Base-by-base conservation (phyloP, 2,888 invertebrate species). In the Aspidiotus destructor region DNA sequence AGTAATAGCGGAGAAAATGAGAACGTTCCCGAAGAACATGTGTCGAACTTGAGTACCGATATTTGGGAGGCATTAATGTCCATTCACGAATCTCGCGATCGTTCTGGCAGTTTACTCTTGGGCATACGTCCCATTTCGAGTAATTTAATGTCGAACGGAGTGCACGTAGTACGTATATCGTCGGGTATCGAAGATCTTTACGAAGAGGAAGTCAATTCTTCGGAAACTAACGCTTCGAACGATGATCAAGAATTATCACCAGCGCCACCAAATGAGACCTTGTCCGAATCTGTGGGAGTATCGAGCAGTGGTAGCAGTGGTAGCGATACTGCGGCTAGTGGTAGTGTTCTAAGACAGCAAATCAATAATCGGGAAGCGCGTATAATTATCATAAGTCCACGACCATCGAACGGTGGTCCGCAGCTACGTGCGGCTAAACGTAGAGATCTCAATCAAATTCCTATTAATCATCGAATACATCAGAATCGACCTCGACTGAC, bases 401-500 rank as follows among this genome's bases (percentile, higher is more conserved):
- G 65, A 2, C 44, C 41, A 13, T 17, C 65, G 17, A 44, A 55
- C 41, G 54, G 54, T 40, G 41, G 52, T n/a, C 53, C 10, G 55
- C 17, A 16, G 10, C 55, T 16, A n/a, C 58, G 28, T 11, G 9
- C 15, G 42, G 61, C 42, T 10, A 61, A 61, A 41, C 13, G 42
- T 44, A 41, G 17, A 17, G 44, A 60, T 28, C 42, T 42, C 16
- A 65, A 65, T 48, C 65, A 58, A n/a, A 65, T 65, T 41, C 65
- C 65, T 41, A 16, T 28, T 40, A 73, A 74, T 60, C 74, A 74
- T 70, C 72, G 71, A 60, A 73, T 74, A 16, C 74, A 74, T 60
- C 83, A 84, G 73, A 93, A 93, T 77, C 80, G 83, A 17, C 85
- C 86, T 13, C 82, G 94, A 58, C 82, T 96, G 62, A 85, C 92